Conservation (phyloP, 2,888 invertebrate species). For the Cryptocephalus moraei region DNA sequence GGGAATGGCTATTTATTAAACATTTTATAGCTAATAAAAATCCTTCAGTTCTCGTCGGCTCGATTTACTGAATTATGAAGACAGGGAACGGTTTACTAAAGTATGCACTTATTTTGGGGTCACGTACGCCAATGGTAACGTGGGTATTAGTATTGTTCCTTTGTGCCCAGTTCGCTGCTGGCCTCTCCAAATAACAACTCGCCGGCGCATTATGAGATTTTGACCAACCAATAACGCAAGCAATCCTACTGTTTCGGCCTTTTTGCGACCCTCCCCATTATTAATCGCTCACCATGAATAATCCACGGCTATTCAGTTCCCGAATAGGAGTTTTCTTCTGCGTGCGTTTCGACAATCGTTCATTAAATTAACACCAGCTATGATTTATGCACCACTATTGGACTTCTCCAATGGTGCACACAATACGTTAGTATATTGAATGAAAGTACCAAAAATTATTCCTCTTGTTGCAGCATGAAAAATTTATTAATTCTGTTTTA, state of each 20-base stretch:
- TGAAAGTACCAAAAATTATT: too few species aligned
- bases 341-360: conserved; percentile 15
- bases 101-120: too few species aligned
- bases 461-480: too few species aligned
- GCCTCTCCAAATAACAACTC: conserved; percentile 14
- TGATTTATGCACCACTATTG: conserved; percentile 10
- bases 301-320: conserved; percentile 14
- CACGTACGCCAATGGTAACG: too few species aligned
- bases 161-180: conserved; percentile 6
- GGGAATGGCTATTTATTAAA: too few species aligned
- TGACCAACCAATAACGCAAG: conserved; percentile 13
- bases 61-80: too few species aligned
- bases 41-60: too few species aligned
- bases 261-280: conserved; percentile 14
- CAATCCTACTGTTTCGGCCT: conserved; percentile 9
- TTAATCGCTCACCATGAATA: conserved; percentile 16
- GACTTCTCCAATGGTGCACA: too few species aligned
- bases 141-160: conserved; percentile 12
- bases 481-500: too few species aligned
- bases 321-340: conserved; percentile 5
- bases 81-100: too few species aligned
- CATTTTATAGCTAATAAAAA: too few species aligned
- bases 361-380: conserved; percentile 16
- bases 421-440: too few species aligned
- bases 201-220: conserved; percentile 17